Base-by-base conservation (phyloP, 1,140 invertebrate species). In the Dolichoris vasculosae region DNA sequence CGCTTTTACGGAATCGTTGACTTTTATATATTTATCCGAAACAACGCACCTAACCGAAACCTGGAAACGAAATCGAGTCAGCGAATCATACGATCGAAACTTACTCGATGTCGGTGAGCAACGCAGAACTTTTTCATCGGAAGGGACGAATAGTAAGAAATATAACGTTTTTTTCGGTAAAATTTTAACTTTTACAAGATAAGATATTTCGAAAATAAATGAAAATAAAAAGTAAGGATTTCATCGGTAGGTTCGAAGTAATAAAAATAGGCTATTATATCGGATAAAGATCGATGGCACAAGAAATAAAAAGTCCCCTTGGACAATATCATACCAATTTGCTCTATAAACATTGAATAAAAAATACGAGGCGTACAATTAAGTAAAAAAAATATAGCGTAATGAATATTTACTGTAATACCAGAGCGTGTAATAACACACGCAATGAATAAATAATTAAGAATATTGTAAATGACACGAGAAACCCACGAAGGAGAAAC, bases 211-310 rank as follows among this genome's bases (percentile, higher is more conserved):
- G 46, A 46, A 26, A 48, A 59, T 2, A 59, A 59, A 59, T 9
- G 23, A 3, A 30, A 2, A 35, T 11, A 51, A 32, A 51, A 8
- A 0, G 3, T 48, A 48, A 51, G 51, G 43, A 76, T 51, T 51
- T 9, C 35, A 3, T n/a, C 0, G 35, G 35, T 32, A 63, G 17
- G 40, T 79, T 79, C 9, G 17, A 78, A 78, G 32, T 79, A 13
- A 35, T 81, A 82, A 82, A 82, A 82, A 82, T 81, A 26, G 23
- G 43, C 46, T 9, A 82, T 82, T 81, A 81, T 30, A 81, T 67
- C 0, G 32, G 8, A 43, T 73, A 43, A 43, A 48, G n/a, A 81
- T 76, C 26, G 17, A 30, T 51, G 15, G 30, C 17, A 51, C 0
- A 51, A 48, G 11, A 6, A 26, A 76, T 51, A 76, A 76, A 76